Evolutionary conservation across 2,797 vertebrate species (phyloP), one percentile per base, ranked within the genome.

Genomic region (Aotus griseimembra): DNA sequence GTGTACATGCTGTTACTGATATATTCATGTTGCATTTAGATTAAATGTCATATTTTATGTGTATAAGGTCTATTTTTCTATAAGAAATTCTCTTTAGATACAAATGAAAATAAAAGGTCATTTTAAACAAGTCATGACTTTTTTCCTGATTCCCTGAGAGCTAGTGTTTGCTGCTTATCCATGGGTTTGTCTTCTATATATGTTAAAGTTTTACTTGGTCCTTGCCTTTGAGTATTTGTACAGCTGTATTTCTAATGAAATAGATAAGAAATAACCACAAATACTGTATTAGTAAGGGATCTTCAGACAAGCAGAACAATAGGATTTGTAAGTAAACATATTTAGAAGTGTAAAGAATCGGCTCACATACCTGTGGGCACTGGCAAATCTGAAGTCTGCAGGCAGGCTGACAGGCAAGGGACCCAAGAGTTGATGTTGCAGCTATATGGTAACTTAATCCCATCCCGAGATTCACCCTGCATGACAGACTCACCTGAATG

Each of bases 1-100:
- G 70, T 80, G 20, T 77, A 85, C 28, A 85, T 67, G n/a, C 26
- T 79, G 17, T 64, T 79, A 64, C n/a, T 93, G 55, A 86, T 14
- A 81, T 50, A 73, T 13, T n/a, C 30, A 26, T 64, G 39, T 30
- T 97, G 24, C 82, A 44, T 80, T 93, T 77, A 83, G 2, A 76
- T 61, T 57, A 88, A 73, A 82, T 85, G 61, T 20, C 36, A 30
- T 57, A 57, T 90, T 90, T 90, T 10, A 52, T 14, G 11, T 50
- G 6, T 19, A 2, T 24, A 13, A 48, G 20, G 4, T 61, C 95
- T 87, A 41, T 86, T 90, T 89, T 92, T 87, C 76, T 57, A 73
- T 67, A 55, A 39, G 33, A 97, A 70, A 58, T 79, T 86, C 39
- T 92, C 50, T 14, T 77, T 77, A 67, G 30, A 50, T 50, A 76